These are phyloP conservation scores for Noctua pronuba DNA, from an alignment of 2,888 invertebrate species.

Conservation along the genomic window DNA sequence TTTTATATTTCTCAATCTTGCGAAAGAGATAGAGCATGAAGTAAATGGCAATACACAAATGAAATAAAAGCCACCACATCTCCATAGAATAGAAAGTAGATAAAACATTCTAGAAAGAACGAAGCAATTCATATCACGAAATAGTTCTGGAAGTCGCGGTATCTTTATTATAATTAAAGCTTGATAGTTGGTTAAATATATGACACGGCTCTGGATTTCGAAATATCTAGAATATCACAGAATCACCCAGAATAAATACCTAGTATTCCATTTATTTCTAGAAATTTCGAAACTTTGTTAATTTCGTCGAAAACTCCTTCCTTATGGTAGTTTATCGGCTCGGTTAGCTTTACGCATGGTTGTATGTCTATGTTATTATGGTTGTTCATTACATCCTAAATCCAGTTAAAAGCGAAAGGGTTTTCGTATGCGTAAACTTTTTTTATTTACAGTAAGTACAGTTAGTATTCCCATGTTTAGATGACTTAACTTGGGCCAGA, in stretches of 20 bases:
- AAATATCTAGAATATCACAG: constrained; percentile 18
- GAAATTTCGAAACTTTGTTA: not conserved
- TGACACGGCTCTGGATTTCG: not conserved
- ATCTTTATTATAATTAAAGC: not conserved
- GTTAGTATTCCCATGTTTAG: not conserved
- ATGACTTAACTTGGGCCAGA: not conserved
- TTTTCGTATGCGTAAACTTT: not conserved
- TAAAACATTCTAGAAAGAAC: constrained; percentile 38
- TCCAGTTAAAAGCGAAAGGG: not conserved
- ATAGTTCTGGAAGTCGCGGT: not conserved
- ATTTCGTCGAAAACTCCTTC: not conserved
- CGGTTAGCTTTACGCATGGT: not conserved
- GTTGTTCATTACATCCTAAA: not conserved
- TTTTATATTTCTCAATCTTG: constrained; percentile 36
- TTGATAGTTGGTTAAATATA: not conserved
- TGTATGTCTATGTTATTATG: not conserved
- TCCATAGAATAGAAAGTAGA: not conserved
- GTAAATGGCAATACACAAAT: not conserved
- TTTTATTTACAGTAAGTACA: too few relatives aligned
- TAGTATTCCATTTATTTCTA: not conserved
- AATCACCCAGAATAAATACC: not conserved
- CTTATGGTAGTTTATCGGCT: not conserved
- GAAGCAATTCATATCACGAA: not conserved
- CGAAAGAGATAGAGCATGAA: constrained; percentile 18
- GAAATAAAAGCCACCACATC: constrained; percentile 7